These are phyloP conservation scores for Napeogenes sylphis DNA, from an alignment of 2,888 invertebrate genomes.

Conservation along the genomic window DNA sequence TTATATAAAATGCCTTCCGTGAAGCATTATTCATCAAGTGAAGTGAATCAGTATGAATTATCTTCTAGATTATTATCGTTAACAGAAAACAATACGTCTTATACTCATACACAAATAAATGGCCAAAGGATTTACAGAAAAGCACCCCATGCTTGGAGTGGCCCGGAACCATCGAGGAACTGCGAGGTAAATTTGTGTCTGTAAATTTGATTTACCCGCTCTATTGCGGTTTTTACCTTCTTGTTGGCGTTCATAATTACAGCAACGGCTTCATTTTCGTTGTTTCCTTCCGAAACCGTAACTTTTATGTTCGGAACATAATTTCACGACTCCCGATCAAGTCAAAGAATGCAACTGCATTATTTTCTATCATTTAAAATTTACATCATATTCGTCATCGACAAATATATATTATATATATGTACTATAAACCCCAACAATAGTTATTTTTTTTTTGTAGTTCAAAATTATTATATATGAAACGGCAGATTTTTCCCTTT, in stretches of 20 bases:
- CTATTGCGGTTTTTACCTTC: constrained; percentile 2
- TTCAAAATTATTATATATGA: no score
- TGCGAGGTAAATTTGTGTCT: constrained; percentile 73
- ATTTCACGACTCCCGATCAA: no score
- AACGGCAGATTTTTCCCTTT: no score
- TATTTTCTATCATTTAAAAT: no score
- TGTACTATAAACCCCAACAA: no score
- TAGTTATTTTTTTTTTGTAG: no score
- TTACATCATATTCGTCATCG: no score
- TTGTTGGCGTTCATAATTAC: not conserved
- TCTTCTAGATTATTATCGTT: constrained; percentile 71
- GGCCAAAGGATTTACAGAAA: constrained; percentile 82
- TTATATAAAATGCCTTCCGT: constrained; percentile 68
- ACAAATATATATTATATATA: no score
- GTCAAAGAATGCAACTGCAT: no score
- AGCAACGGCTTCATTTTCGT: not conserved
- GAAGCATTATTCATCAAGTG: constrained; percentile 72
- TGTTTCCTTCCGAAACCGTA: no score
- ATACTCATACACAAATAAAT: constrained; percentile 80
- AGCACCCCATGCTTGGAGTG: constrained; percentile 75
- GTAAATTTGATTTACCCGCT: not conserved
- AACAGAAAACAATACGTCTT: constrained; percentile 72
- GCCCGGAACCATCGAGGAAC: constrained; percentile 77
- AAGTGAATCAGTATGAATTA: constrained; percentile 76
- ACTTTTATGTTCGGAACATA: no score